These are phyloP conservation scores for Argynnis bischoffii DNA, from an alignment of 2,888 invertebrate genomes.

Conservation along the genomic window DNA sequence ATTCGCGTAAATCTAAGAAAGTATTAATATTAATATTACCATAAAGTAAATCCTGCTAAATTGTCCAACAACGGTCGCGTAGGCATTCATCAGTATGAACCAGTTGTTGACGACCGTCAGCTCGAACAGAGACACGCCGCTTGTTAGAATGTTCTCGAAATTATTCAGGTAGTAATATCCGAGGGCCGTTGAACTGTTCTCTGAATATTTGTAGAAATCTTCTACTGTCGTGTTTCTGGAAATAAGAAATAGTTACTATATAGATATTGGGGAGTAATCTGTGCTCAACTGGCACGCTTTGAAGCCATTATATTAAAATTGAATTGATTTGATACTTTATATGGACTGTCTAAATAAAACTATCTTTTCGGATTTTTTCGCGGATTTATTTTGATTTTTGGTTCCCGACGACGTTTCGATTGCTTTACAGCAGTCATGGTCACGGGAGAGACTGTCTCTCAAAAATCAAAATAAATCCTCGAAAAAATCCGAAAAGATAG, in stretches of 20 bases:
- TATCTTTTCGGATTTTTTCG: too few species aligned
- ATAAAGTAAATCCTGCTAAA: conserved; percentile 93
- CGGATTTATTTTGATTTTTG: too few species aligned
- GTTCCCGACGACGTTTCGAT: too few species aligned
- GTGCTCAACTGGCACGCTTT: too few species aligned
- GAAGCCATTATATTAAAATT: neutral
- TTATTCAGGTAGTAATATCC: conserved; percentile 95
- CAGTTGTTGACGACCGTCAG: conserved; percentile 96
- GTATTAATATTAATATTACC: conserved; percentile 71
- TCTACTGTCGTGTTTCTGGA: conserved; percentile 91
- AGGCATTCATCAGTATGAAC: conserved; percentile 96
- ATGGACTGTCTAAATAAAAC: too few species aligned
- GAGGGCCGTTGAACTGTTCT: conserved; percentile 85
- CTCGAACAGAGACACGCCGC: conserved; percentile 93
- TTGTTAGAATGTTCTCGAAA: conserved; percentile 89
- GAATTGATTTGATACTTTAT: neutral
- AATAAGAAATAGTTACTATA: conserved; percentile 28
- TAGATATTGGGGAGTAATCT: too few species aligned
- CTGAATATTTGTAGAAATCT: conserved; percentile 89
- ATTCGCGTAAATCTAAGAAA: too few species aligned
- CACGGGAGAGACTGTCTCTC: too few species aligned
- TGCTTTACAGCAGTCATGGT: too few species aligned
- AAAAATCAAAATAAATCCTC: too few species aligned
- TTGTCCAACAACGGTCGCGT: conserved; percentile 86
- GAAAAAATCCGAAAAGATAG: too few species aligned